Conservation (phyloP, 2,888 invertebrate species). For the Crematogaster levior region DNA sequence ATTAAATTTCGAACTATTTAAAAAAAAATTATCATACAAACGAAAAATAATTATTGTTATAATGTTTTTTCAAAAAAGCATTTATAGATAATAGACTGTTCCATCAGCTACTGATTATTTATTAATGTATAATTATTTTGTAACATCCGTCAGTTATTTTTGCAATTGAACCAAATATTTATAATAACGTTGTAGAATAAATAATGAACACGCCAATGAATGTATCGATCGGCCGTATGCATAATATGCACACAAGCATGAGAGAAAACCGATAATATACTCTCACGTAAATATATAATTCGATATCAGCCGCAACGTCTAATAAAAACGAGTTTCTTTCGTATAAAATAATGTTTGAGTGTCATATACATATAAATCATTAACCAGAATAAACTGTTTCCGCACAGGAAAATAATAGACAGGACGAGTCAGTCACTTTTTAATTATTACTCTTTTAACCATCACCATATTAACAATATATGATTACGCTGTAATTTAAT, state of each 20-base stretch:
- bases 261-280: conserved; percentile 5
- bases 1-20: conserved; percentile 19
- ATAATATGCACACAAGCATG: conserved; percentile 16
- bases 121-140: conserved; percentile 17
- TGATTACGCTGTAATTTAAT: background rate
- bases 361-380: background rate
- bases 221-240: background rate
- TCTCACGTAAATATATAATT: conserved; percentile 29
- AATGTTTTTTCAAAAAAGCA: background rate
- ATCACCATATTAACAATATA: conserved; percentile 21
- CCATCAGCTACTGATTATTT: conserved; percentile 21
- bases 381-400: conserved; percentile 24
- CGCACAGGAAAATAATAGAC: background rate
- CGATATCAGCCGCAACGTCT: background rate
- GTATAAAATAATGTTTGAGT: conserved; percentile 23
- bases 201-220: conserved; percentile 26
- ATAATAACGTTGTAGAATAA: conserved; percentile 37
- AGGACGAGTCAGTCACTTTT: background rate
- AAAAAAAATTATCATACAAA: conserved; percentile 16
- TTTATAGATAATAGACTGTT: conserved; percentile 10
- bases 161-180: conserved; percentile 37
- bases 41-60: conserved; percentile 2
- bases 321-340: conserved; percentile 35
- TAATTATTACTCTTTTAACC: background rate
- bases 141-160: background rate